These are phyloP conservation scores for Melikaiella ostensackeni DNA, from an alignment of 2,888 invertebrate species.

Conservation along the genomic window DNA sequence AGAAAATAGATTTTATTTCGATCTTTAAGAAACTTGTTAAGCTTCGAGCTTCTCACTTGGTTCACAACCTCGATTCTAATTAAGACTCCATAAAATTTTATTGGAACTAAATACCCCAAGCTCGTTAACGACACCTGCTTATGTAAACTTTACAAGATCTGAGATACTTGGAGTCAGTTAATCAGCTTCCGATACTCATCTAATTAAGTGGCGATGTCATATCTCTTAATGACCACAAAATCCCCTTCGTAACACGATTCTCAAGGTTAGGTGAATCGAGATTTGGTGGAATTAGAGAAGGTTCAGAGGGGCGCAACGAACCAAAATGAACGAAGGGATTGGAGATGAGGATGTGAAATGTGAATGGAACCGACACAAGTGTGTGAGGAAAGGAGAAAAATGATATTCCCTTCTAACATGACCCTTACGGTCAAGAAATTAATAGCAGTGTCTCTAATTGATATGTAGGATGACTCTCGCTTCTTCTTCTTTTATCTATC, in stretches of 20 bases:
- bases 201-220: constrained; percentile 71
- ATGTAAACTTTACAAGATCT: constrained; percentile 32
- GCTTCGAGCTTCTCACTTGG: neutral
- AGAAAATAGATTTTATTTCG: too few relatives aligned
- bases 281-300: constrained; percentile 41
- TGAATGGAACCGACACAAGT: neutral
- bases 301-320: constrained; percentile 11
- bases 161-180: constrained; percentile 52
- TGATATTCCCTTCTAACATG: constrained; percentile 66
- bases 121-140: constrained; percentile 37
- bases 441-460: constrained; percentile 70
- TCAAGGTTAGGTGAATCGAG: constrained; percentile 63
- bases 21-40: neutral
- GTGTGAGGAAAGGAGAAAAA: constrained; percentile 64
- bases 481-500: constrained; percentile 41
- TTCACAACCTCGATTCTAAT: constrained; percentile 10
- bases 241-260: constrained; percentile 54
- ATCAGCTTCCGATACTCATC: constrained; percentile 63
- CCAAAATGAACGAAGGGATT: constrained; percentile 28
- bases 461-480: constrained; percentile 65
- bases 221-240: constrained; percentile 68
- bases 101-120: constrained; percentile 30
- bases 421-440: constrained; percentile 68
- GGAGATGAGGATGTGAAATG: constrained; percentile 16
- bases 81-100: constrained; percentile 22